These are phyloP conservation scores for Stegophylla sp. DNA, from an alignment of 2,888 invertebrate species.

Conservation along the genomic window DNA sequence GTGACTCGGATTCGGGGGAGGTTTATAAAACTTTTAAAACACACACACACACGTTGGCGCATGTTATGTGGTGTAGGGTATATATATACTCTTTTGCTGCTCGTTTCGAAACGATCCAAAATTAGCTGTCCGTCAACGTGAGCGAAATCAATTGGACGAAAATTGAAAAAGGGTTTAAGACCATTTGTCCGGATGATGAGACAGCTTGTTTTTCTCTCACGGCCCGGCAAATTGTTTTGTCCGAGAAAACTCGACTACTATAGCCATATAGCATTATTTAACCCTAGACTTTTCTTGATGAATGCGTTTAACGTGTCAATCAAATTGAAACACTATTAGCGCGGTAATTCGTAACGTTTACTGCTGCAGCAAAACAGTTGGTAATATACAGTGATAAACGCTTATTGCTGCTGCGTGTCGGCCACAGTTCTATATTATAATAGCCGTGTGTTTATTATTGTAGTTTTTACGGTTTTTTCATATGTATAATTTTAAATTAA, in stretches of 20 bases:
- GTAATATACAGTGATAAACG: no score
- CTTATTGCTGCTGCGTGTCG: no score
- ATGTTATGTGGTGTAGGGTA: not conserved
- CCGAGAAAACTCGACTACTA: slow-evolving; percentile 50
- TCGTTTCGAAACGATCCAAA: slow-evolving; percentile 38
- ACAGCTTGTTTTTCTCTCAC: slow-evolving; percentile 58
- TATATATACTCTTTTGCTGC: not conserved
- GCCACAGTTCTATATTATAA: no score
- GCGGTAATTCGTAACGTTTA: not conserved
- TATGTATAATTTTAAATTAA: no score
- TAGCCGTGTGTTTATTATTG: no score
- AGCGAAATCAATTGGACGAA: slow-evolving; percentile 48
- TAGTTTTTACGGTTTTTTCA: no score
- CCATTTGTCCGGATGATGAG: slow-evolving; percentile 28
- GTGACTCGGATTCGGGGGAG: not conserved
- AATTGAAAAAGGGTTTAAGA: slow-evolving; percentile 55
- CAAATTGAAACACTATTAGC: slow-evolving; percentile 24
- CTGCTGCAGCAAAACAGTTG: no score
- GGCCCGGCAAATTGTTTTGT: slow-evolving; percentile 53
- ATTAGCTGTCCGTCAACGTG: slow-evolving; percentile 56
- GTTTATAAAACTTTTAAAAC: no score
- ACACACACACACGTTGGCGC: no score
- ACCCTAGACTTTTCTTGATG: slow-evolving; percentile 29
- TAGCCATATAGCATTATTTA: no score
- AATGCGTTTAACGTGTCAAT: slow-evolving; percentile 40